Base-by-base conservation (phyloP, 2,113 vertebrate genomes). In the Myiozetetes cayanensis region DNA sequence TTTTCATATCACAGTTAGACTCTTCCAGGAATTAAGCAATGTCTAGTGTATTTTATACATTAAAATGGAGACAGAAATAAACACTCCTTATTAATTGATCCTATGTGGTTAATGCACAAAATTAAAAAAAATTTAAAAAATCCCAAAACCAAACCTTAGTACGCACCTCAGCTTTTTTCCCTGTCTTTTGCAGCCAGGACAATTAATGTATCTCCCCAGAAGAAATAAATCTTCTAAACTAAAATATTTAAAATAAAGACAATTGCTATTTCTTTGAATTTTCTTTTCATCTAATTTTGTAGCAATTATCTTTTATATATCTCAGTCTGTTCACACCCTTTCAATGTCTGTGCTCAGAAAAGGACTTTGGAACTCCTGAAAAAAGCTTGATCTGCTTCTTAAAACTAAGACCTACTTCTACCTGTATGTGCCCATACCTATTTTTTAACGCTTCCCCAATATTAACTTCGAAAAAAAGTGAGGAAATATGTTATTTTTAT, bases 111-210 rank as follows among this genome's bases (percentile, higher is more conserved):
- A 77, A 81, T 33, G 86, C 6, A 44, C 11, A 72, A 68, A 58
- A 53, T 12, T 15, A 82, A 91, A 59, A 3, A 24, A 24, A n/a
- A 46, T 35, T 43, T 11, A 5, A 31, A 56, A 35, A 66, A 31
- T 12, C 0, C 4, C 13, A 14, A 44, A 12, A 2, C 7, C 31
- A 44, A 15, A 2, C 7, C 14, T 7, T 53, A 43, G 18, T 59
- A 81, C 24, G 25, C 52, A 72, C 7, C 21, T 76, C 43, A 75
- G 66, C 22, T 67, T 78, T 74, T 41, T 53, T 7, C 5, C 17
- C n/a, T 28, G 30, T 39, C 27, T 41, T 44, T 71, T 81, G 30
- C 37, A 90, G 41, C 10, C 55, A 58, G 8, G 18, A 61, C 41
- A 88, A 63, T 35, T 30, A 81, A 77, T 37, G 18, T 14, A 75